Evolutionary conservation across 2,797 vertebrate species (phyloP).

Genomic region (Aplochiton taeniatus): DNA sequence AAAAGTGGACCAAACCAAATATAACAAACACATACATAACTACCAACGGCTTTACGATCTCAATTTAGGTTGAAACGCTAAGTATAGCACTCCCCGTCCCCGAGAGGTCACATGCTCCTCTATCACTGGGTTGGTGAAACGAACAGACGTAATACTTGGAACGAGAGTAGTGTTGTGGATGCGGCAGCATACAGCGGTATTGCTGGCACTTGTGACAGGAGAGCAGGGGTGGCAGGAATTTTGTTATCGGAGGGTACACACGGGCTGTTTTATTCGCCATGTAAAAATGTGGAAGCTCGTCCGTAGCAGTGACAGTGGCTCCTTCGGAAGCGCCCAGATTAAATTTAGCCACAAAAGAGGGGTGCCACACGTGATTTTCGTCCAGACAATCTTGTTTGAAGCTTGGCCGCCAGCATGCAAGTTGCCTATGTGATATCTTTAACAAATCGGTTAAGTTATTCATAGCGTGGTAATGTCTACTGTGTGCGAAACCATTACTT

Average conservation of each 20-base stretch:
- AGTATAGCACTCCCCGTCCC: too few relatives aligned
- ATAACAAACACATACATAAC: too few relatives aligned
- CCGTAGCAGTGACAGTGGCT: constrained; percentile 13
- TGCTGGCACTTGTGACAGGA: constrained; percentile 8
- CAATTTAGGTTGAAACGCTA: too few relatives aligned
- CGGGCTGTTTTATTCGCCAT: constrained; percentile 48
- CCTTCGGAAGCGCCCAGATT: constrained; percentile 21
- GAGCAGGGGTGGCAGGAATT: constrained; percentile 2
- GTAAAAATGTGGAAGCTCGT: constrained; percentile 35
- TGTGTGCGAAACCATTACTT: too few relatives aligned
- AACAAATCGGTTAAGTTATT: neutral
- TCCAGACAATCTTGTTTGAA: constrained; percentile 4
- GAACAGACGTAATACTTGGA: too few relatives aligned
- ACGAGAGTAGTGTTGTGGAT: too few relatives aligned
- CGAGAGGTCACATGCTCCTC: too few relatives aligned
- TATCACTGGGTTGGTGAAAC: too few relatives aligned
- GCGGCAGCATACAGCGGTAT: too few relatives aligned
- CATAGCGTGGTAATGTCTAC: neutral
- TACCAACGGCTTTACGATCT: too few relatives aligned
- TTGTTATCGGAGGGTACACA: constrained; percentile 18
- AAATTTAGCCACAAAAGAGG: constrained; percentile 8
- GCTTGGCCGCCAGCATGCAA: constrained; percentile 5
- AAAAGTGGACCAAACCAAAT: too few relatives aligned
- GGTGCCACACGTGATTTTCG: constrained; percentile 31
- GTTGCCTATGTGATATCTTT: neutral